Evolutionary conservation across 2,888 invertebrate species (phyloP).

Genomic region (Perizoma flavofasciatum): DNA sequence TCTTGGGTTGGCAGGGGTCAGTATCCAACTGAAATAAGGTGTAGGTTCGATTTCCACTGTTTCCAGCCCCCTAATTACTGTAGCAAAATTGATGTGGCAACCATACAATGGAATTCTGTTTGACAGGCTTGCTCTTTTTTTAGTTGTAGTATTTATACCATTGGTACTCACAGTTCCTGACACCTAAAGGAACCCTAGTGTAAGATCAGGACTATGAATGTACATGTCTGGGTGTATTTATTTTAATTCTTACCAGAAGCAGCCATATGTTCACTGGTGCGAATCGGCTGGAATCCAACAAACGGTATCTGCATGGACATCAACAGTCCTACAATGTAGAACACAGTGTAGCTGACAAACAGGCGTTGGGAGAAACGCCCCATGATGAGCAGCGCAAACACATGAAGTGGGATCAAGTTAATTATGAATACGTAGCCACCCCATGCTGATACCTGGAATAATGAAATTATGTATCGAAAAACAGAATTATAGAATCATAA

Average conservation of each 20-base stretch:
- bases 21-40: too few species aligned
- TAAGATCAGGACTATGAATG: too few species aligned
- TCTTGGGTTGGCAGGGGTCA: too few species aligned
- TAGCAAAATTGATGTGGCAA: too few species aligned
- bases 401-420: slow-evolving; percentile 99
- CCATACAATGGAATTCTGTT: too few species aligned
- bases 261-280: slow-evolving; percentile 99
- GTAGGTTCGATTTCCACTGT: too few species aligned
- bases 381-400: slow-evolving; percentile 97
- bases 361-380: slow-evolving; percentile 96
- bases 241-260: slow-evolving; percentile 87
- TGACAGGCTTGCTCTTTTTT: too few species aligned
- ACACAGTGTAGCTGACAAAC: slow-evolving; percentile 97
- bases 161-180: too few species aligned
- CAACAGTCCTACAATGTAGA: slow-evolving; percentile 97
- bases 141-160: too few species aligned
- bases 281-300: slow-evolving; percentile 98
- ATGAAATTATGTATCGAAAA: not conserved
- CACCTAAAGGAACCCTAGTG: too few species aligned
- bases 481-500: not conserved
- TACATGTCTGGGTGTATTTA: not conserved
- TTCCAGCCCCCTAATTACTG: too few species aligned
- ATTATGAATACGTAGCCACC: slow-evolving; percentile 99
- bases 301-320: slow-evolving; percentile 99
- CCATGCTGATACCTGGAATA: slow-evolving; percentile 96